Evolutionary conservation across 2,888 invertebrate species (phyloP).

Genomic region (Macaria liturata): DNA sequence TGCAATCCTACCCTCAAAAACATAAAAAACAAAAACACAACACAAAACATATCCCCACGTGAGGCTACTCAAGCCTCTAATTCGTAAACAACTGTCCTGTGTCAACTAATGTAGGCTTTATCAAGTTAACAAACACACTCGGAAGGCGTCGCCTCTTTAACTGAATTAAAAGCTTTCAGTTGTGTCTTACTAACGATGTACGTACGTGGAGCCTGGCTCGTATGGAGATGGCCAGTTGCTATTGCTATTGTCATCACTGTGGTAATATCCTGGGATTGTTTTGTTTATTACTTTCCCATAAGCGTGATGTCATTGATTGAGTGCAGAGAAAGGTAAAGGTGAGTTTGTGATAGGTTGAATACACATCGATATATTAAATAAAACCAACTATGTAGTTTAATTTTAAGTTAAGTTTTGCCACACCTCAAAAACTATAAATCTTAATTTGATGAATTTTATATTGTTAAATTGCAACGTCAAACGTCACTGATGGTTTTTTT

Average conservation of each 20-base stretch:
- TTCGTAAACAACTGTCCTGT: conserved; percentile 19
- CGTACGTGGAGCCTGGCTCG: conserved; percentile 45
- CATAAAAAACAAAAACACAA: conserved; percentile 2
- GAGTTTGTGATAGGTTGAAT: neutral
- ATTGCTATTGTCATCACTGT: neutral
- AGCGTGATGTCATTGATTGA: no score
- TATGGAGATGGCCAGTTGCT: conserved; percentile 30
- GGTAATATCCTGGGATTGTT: no score
- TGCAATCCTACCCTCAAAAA: neutral
- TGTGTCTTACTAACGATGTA: conserved; percentile 71
- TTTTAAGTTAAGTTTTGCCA: no score
- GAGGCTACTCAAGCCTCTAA: conserved; percentile 12
- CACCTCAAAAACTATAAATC: no score
- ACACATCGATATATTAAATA: neutral
- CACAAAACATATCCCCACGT: conserved; percentile 11
- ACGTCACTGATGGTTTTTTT: no score
- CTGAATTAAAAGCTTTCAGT: conserved; percentile 74
- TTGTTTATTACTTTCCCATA: no score
- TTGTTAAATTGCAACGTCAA: no score
- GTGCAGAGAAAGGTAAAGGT: neutral
- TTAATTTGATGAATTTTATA: no score
- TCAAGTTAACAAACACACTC: conserved; percentile 24
- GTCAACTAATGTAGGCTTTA: conserved; percentile 26
- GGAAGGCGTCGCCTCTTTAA: conserved; percentile 54
- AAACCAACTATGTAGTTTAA: neutral